phyloP scores from a whole-genome alignment of 1,140 invertebrate genomes.

The Leucophenga varia region DNA sequence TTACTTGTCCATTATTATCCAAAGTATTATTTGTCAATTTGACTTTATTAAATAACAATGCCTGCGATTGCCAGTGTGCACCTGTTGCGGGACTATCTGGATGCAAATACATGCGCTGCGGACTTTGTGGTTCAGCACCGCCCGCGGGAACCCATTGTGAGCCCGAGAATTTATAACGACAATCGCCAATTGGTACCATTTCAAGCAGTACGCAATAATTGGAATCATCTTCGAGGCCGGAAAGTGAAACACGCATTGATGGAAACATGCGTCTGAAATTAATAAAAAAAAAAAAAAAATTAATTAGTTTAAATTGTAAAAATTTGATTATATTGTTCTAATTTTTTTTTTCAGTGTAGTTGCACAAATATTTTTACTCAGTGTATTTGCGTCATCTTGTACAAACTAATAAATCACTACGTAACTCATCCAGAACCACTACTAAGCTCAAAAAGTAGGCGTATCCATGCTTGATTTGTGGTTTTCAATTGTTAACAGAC shows the following conservation, averaged over 20 bases:
- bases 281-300: conserved; percentile 30
- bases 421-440: too few relatives aligned
- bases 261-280: conserved; percentile 85
- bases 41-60: conserved; percentile 80
- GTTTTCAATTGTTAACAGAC: conserved; percentile 8
- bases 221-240: conserved; percentile 74
- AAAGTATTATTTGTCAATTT: conserved; percentile 89
- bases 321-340: too few relatives aligned
- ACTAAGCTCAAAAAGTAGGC: conserved; percentile 27
- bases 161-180: conserved; percentile 70
- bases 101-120: conserved; percentile 76
- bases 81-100: conserved; percentile 83
- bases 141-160: conserved; percentile 80
- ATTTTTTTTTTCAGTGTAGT: too few relatives aligned
- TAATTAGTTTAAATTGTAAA: too few relatives aligned
- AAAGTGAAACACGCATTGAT: conserved; percentile 67
- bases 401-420: too few relatives aligned
- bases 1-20: conserved; percentile 80
- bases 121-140: conserved; percentile 79
- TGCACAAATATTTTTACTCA: too few relatives aligned
- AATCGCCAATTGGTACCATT: conserved; percentile 67
- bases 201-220: conserved; percentile 82
- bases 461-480: conserved; percentile 44
- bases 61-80: conserved; percentile 82
- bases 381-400: too few relatives aligned